Base-by-base conservation (phyloP, 2,888 invertebrate species). In the Hypsopygia costalis region DNA sequence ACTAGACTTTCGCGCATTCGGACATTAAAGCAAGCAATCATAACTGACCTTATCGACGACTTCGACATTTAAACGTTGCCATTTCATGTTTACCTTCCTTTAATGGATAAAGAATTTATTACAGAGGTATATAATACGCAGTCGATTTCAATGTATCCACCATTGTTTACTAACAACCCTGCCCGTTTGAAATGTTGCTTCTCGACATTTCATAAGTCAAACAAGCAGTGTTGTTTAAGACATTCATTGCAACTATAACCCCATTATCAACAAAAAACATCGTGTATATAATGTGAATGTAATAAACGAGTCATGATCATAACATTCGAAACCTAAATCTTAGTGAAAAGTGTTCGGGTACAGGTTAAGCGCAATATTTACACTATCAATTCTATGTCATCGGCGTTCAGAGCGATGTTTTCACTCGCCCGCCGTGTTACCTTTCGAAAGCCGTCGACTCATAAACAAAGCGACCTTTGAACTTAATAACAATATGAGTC, bases 381-480 rank as follows among this genome's bases (percentile, higher is more conserved):
- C 75, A 78, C 72, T 87, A 87, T 86, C 87, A 82, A 81, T 81
- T 73, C 78, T 82, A 76, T 86, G 87, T 85, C 85, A 87, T 87
- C 86, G 67, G 68, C 70, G 62, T 69, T 67, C 69, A 68, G 52
- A 72, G 62, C 72, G 66, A 74, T 81, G 80, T 83, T 83, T 87
- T 85, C 81, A 79, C 83, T 80, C 75, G 73, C 70, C 53, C 65
- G 76, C 69, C 75, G 79, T 81, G 82, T 86, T 86, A 85, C 83
- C 81, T 85, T 86, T 86, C 79, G 77, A 86, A 86, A 85, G 79
- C 76, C 36, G 73, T 78, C 69, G 81, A 73, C 72, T 85, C 83
- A 81, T 87, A 87, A 87, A 87, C 86, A 81, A 81, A 77, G 66
- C 77, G 81, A 88, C 81, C 86, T 88, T 66, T 86, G 88, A 88